Evolutionary conservation across 2,888 invertebrate species (phyloP), one percentile per base, ranked within the genome.

Genomic region (Stictocephala bisonia): DNA sequence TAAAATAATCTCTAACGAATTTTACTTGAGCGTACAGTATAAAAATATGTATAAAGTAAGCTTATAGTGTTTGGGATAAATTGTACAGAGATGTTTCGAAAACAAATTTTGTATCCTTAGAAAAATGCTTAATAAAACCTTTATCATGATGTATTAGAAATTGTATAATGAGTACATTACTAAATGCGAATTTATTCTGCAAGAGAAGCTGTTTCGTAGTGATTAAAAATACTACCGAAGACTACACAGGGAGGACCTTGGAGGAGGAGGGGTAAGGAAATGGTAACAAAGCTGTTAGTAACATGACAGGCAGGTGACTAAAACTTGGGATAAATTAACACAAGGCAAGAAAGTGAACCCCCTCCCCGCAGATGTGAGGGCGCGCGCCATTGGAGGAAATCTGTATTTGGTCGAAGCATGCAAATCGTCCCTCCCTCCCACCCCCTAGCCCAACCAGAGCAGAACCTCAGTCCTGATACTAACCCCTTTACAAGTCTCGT

Each of bases 381-480:
- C 64, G 44, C 26, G 64, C 64, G 64, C 64, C 64, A 73, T 73
- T 73, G 73, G 73, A 60, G 70, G 68, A 73, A 70, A 73, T 75
- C 75, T 73, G 72, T 68, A 75, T 75, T 68, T 74, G 76, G 74
- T 71, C 69, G 74, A 74, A 76, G 68, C 76, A 76, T 76, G 76
- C 76, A 76, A 76, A 76, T 74, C 56, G 56, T 67, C 26, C 22
- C 48, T 53, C 66, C 67, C 53, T 29, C 44, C 48, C 31, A 35
- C 41, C 44, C 40, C 40, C 31, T 60, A 60, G 69, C 69, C 58
- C 29, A 72, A 31, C 64, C 15, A 15, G 41, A 60, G 67, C 24
- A 64, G 69, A 44, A 9, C 56, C 56, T 77, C 79, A 24, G 79
- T 79, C 82, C 86, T 51, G 64, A 51, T 15, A 50, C 51, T 40